Base-by-base conservation (phyloP, 2,797 vertebrate species). In the Tauraco hartlaubi region DNA sequence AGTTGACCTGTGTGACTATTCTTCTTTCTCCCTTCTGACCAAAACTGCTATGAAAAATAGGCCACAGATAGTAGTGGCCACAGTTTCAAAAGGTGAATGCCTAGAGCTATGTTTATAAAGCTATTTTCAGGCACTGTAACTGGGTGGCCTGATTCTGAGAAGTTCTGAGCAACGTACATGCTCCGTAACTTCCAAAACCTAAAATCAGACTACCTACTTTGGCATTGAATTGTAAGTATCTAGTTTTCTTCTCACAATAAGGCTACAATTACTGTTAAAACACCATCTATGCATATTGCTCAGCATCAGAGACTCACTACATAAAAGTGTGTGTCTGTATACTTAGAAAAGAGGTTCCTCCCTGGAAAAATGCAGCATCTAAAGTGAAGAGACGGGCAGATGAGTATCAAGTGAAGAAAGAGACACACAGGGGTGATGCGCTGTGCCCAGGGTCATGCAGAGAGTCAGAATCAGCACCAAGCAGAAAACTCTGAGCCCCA, bases 51-150 rank as follows among this genome's bases (percentile, higher is more conserved):
- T 20, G 35, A 71, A 77, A 94, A 94, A 46, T 85, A 94, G 81
- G 92, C 12, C 71, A 92, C n/a, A 59, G 63, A 58, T 8, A 78
- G n/a, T 13, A 88, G 66, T 63, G 71, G 37, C 48, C 91, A 87
- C 29, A 52, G 41, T 56, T 92, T 77, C 71, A 73, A 96, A 94
- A 91, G 88, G 41, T 76, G 84, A 92, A 61, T 21, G 48, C 44
- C 29, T 33, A 61, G 54, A 91, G 71, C 78, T 95, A 91, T 11
- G 63, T 56, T 91, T 84, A 90, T 39, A 56, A 26, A 85, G 80
- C 92, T 96, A 92, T 91, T 90, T 94, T 88, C 78, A 94, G 58
- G 72, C n/a, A 62, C 85, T 88, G 87, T 90, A 96, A 95, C 62
- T 91, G 76, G 85, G 91, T 96, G 92, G 64, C 92, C 96, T 85